Base-by-base conservation (phyloP, 2,797 vertebrate species). In the Gambusia yucatana region DNA sequence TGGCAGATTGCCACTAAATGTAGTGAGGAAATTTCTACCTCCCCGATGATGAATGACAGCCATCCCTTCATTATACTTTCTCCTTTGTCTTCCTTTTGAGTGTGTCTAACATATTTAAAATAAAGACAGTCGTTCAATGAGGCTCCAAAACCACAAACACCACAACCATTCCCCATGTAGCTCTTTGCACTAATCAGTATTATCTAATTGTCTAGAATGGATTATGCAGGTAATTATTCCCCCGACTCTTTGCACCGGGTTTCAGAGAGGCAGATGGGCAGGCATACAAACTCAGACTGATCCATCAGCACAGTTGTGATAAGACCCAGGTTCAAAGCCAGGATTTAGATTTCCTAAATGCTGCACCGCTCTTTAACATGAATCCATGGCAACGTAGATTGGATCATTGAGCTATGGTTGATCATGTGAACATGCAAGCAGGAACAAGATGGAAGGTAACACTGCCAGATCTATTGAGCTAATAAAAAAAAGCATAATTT, bases 151-250 rank as follows among this genome's bases (percentile, higher is more conserved):
- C 59, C 77, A 79, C 30, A 73, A 39, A 67, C 36, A 73, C 3
- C 86, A 73, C 80, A 77, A 83, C 80, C 82, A 61, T 88, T 88
- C 89, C 84, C 88, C 85, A 77, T 88, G 89, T 91, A 92, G 81
- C 83, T 84, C 82, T 88, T 86, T 90, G 86, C 84, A 87, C 93
- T 94, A 95, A 95, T 95, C 92, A 89, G 82, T 83, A 88, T 92
- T 86, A 95, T 95, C 93, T 94, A 94, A 95, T 95, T 93, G 89
- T 87, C 84, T 80, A 79, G 76, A 91, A 91, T 88, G 91, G 91
- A 94, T 95, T 93, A 93, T 83, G 86, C 83, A 94, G 91, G 90
- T 94, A 94, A 95, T 95, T 93, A 94, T 93, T 94, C 90, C 92
- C 92, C 86, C 6, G 78, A 91, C 82, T 90, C 88, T 80, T 90